Conservation (phyloP, 2,113 vertebrate genomes). For the Hippoglossus stenolepis region DNA sequence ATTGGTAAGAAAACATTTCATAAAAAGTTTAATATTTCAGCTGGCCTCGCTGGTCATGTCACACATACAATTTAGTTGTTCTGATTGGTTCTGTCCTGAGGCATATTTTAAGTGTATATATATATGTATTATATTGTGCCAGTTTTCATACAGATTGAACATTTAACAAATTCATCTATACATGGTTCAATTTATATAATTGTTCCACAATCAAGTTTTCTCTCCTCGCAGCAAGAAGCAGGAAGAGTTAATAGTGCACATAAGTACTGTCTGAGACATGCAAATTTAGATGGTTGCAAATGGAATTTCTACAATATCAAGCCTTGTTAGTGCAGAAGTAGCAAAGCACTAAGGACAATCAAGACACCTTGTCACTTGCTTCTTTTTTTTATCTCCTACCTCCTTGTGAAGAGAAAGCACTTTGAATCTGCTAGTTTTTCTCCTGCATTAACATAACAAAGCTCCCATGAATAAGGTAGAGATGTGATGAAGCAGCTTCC, state of each 20-base stretch:
- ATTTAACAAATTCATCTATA: background rate
- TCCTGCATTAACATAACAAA: conserved; percentile 98
- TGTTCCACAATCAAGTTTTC: conserved; percentile 40
- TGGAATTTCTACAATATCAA: conserved; percentile 96
- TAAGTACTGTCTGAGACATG: conserved; percentile 89
- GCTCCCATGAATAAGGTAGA: conserved; percentile 93
- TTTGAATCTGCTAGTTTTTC: conserved; percentile 97
- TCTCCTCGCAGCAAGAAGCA: conserved; percentile 39
- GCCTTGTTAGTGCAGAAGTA: conserved; percentile 94
- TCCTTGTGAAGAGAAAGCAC: conserved; percentile 94
- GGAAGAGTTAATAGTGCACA: conserved; percentile 90
- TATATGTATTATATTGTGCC: background rate
- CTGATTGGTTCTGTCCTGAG: background rate
- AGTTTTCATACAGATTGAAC: conserved; percentile 27
- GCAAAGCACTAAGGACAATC: conserved; percentile 96
- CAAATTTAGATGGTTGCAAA: conserved; percentile 93
- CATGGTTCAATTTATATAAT: conserved; percentile 32
- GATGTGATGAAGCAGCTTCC: conserved; percentile 89
- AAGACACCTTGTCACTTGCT: conserved; percentile 95
- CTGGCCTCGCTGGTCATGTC: too few species aligned
- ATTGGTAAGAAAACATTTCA: background rate
- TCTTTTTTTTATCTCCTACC: conserved; percentile 92
- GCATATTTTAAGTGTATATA: background rate
- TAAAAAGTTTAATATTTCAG: too few species aligned
- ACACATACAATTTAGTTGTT: background rate